Conservation (phyloP, 2,797 vertebrate genomes). For the Acanthis flammea region DNA sequence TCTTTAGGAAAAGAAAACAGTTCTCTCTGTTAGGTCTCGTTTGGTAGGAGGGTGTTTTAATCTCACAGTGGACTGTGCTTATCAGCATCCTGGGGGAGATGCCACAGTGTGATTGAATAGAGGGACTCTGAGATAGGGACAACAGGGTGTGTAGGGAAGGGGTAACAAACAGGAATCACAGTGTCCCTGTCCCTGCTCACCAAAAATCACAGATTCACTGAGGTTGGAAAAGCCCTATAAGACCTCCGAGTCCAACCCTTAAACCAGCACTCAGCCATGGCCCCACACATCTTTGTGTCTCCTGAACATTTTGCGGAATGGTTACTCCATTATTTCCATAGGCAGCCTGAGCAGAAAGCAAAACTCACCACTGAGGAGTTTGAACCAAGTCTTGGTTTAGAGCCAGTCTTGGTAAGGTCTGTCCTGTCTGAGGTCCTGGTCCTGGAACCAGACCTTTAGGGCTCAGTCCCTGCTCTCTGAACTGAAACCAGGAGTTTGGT, state of each 20-base stretch:
- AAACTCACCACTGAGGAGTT: not conserved
- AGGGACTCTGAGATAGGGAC: not conserved
- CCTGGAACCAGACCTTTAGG: not conserved
- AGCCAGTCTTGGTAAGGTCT: not conserved
- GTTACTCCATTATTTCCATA: not conserved
- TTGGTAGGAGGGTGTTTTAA: not conserved
- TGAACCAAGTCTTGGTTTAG: not conserved
- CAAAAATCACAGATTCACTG: not conserved
- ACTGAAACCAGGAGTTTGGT: not conserved
- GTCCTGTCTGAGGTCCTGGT: rapidly evolving
- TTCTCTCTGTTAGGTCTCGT: rapidly evolving
- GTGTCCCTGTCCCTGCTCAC: not conserved
- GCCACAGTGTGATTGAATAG: rapidly evolving
- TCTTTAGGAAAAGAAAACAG: not conserved
- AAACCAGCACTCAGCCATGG: not conserved
- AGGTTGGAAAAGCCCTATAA: not conserved
- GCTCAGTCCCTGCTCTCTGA: not conserved
- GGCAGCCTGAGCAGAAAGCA: not conserved
- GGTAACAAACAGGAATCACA: rapidly evolving
- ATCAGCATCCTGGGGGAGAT: not conserved
- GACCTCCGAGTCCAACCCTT: not conserved
- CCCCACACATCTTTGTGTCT: rapidly evolving
- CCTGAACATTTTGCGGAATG: not conserved
- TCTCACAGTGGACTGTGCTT: not conserved
- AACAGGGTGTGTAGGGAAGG: not conserved